Base-by-base conservation (phyloP, 1,140 invertebrate genomes). In the Dendrolimus punctatus region DNA sequence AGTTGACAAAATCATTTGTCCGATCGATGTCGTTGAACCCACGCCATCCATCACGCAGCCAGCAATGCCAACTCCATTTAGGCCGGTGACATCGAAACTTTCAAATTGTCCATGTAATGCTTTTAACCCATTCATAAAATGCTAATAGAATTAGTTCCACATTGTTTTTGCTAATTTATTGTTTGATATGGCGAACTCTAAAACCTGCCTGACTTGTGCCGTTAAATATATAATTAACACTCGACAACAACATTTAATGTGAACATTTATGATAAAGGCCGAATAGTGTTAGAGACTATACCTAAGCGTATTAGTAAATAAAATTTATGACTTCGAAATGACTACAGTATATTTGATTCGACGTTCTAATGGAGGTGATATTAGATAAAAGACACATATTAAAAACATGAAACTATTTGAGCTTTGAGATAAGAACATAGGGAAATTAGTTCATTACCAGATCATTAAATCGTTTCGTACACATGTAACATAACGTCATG, bases 151-250 rank as follows among this genome's bases (percentile, higher is more conserved):
- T 67, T 68, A 67, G 70, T 76, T 73, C 66, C 69, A 71, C 68
- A 71, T 77, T 75, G 68, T 73, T 73, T 66, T 63, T 60, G 68
- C 73, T 70, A 73, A 79, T 71, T 80, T 73, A 77, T 73, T 51
- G 60, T 64, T 58, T 60, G 66, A 49, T 64, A 65, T 70, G 56
- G 10, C 48, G 53, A 62, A 63, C 62, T 61, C 43, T 56, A 52
- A 66, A 57, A 66, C 66, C 56, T 60, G 64, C 63, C 73, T 63
- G 54, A 57, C 58, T 60, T 66, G 58, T 66, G 61, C 71, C 58
- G 73, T 77, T 68, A 76, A 66, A 66, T 69, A 64, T 65, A 59
- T 74, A 74, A 81, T 81, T 79, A 79, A 68, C 73, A 71, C 73
- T 59, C 74, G 57, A 68, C 70, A 70, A 76, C 68, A 72, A 63